Conservation (phyloP, 1,140 invertebrate species). For the Dendrolimus kikuchii region DNA sequence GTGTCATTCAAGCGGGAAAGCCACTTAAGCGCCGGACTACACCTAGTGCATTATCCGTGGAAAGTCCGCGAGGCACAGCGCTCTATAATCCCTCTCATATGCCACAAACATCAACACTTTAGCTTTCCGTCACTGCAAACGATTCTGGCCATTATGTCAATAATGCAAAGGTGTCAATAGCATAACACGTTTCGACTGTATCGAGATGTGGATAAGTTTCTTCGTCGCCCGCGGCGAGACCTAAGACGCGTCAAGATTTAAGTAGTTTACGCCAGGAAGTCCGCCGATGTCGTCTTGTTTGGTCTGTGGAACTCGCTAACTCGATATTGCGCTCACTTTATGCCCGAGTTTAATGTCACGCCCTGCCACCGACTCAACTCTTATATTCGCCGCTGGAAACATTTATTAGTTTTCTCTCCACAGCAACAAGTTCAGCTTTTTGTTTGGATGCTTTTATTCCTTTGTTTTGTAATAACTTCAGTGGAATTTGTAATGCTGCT, state of each 20-base stretch:
- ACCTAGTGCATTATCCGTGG: slow-evolving; percentile 14
- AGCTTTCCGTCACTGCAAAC: not conserved
- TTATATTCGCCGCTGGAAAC: slow-evolving; percentile 30
- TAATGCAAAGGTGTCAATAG: slow-evolving; percentile 7
- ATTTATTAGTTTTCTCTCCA: slow-evolving; percentile 38
- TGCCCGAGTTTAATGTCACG: slow-evolving; percentile 50
- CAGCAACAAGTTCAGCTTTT: slow-evolving; percentile 43
- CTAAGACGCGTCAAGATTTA: slow-evolving; percentile 47
- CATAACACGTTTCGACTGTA: slow-evolving; percentile 2
- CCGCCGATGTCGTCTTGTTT: slow-evolving; percentile 30
- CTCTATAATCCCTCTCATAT: slow-evolving; percentile 11
- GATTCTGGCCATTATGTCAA: slow-evolving; percentile 5
- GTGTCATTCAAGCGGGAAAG: slow-evolving; percentile 26
- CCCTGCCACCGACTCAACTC: slow-evolving; percentile 19
- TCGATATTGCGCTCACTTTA: slow-evolving; percentile 58
- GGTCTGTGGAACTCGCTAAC: slow-evolving; percentile 41
- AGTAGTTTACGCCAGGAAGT: slow-evolving; percentile 56
- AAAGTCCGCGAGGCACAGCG: slow-evolving; percentile 15
- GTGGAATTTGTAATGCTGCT: too few relatives aligned
- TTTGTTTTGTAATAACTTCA: too few relatives aligned
- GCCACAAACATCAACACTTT: not conserved
- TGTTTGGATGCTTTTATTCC: slow-evolving; percentile 18
- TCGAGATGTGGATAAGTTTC: slow-evolving; percentile 19
- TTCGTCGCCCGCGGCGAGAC: slow-evolving; percentile 18
- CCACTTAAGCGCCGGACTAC: slow-evolving; percentile 11